phyloP scores from a whole-genome alignment of 2,797 vertebrate species.

The Etheostoma nigrum region DNA sequence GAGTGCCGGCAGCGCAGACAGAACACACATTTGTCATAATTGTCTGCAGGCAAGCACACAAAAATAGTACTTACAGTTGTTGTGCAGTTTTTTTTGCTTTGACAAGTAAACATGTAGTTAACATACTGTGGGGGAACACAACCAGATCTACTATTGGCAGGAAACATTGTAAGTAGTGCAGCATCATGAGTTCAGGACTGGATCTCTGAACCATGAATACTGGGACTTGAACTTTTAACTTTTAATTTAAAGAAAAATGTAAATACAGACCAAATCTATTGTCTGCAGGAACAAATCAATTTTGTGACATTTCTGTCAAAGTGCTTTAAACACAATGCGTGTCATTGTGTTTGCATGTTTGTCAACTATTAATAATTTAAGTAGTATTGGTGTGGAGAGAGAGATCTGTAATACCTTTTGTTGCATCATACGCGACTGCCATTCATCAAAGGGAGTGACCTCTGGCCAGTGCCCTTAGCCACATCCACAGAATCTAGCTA shows the following conservation, averaged over 20 bases:
- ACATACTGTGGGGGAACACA: slow-evolving; percentile 37
- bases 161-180: background rate
- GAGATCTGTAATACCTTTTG: slow-evolving; percentile 60
- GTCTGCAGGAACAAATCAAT: background rate
- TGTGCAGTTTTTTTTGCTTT: slow-evolving; percentile 58
- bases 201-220: slow-evolving; percentile 13
- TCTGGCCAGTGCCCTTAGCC: slow-evolving; percentile 81
- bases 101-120: slow-evolving; percentile 55
- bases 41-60: slow-evolving; percentile 64
- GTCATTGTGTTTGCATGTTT: slow-evolving; percentile 12
- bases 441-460: slow-evolving; percentile 82
- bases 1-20: slow-evolving; percentile 46
- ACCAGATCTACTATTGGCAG: slow-evolving; percentile 13
- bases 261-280: too few species aligned
- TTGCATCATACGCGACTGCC: slow-evolving; percentile 64
- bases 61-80: slow-evolving; percentile 67
- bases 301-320: background rate
- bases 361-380: background rate
- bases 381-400: background rate
- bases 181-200: background rate
- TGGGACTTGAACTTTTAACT: background rate
- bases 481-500: slow-evolving; percentile 75
- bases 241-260: too few species aligned
- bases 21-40: slow-evolving; percentile 77
- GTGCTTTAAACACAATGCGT: background rate